Base-by-base conservation (phyloP, 2,113 vertebrate genomes). In the Dunckerocampus dactyliophorus region DNA sequence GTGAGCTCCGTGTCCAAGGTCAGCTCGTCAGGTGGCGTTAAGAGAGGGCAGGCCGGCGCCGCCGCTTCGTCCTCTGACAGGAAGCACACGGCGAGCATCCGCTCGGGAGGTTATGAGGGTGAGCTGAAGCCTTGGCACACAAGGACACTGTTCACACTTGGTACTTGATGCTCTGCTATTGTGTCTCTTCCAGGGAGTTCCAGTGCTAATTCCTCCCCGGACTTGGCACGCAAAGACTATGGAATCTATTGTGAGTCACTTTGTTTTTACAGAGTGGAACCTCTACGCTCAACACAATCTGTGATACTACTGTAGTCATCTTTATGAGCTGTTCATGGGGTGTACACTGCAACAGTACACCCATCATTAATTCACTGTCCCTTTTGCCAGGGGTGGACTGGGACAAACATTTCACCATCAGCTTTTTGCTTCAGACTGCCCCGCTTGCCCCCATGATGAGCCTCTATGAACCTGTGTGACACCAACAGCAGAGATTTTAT, bases 161-260 rank as follows among this genome's bases (percentile, higher is more conserved):
- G 3, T n/a, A n/a, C n/a, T n/a, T 28, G 24, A 28, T 67, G 21
- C 45, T 75, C 8, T 59, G 59, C 61, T 39, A 63, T 76, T 84
- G 80, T 84, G 65, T 64, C 70, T 69, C 31, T 42, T 67, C 13
- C 66, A 99, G 97, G 94, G 84, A 99, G 96, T 79, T 98, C 97
- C 85, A 99, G 97, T 62, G 95, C 91, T 57, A 99, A 97, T 77
- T 99, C 96, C 70, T 99, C 97, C 43, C 97, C 97, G 0, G 97
- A 99, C 86, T 88, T 94, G 62, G 84, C 92, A 34, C 93, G 97
- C 69, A 99, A 95, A 89, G 95, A 97, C 64, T 88, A 94, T 59
- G 94, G 96, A 92, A 93, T 57, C 91, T 88, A 82, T 69, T 85
- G 87, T 88, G 68, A 82, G 76, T 42, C 9, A 14, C n/a, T 39